phyloP scores from a whole-genome alignment of 2,113 vertebrate genomes.

The Psilopogon haemacephalus region DNA sequence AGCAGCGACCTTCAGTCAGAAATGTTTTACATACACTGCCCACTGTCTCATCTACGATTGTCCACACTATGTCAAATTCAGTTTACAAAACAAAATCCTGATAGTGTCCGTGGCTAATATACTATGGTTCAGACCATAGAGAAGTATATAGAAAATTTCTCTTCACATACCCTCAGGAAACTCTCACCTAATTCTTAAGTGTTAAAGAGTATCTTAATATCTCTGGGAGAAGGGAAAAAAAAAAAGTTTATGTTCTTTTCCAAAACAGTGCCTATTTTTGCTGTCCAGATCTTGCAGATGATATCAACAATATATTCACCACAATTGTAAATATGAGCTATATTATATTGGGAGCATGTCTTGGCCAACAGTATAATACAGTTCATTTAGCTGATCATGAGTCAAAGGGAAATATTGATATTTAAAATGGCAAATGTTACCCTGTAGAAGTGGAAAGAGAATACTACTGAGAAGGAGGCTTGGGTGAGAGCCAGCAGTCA shows the following conservation, averaged over 20 bases:
- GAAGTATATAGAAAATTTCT: not conserved
- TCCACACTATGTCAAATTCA: not conserved
- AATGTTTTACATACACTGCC: not conserved
- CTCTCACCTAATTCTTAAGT: not conserved
- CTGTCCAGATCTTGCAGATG: not conserved
- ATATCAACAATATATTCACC: not conserved
- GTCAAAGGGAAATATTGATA: slow-evolving; percentile 35
- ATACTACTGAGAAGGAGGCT: not conserved
- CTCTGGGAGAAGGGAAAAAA: not conserved
- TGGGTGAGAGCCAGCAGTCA: not conserved
- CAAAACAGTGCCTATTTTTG: not conserved
- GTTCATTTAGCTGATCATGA: slow-evolving; percentile 6
- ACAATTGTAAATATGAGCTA: not conserved
- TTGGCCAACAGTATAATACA: not conserved
- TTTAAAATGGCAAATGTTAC: slow-evolving; percentile 15
- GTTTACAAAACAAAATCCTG: not conserved
- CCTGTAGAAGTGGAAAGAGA: not conserved
- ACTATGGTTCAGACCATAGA: not conserved
- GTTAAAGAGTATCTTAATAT: not conserved
- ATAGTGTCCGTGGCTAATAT: not conserved
- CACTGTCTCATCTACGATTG: not conserved
- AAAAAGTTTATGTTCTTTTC: not conserved
- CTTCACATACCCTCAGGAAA: not conserved
- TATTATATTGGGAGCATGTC: not conserved
- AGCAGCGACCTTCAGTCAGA: not conserved